Conservation (phyloP, 2,888 invertebrate genomes). For the Physocephala rufipes region DNA sequence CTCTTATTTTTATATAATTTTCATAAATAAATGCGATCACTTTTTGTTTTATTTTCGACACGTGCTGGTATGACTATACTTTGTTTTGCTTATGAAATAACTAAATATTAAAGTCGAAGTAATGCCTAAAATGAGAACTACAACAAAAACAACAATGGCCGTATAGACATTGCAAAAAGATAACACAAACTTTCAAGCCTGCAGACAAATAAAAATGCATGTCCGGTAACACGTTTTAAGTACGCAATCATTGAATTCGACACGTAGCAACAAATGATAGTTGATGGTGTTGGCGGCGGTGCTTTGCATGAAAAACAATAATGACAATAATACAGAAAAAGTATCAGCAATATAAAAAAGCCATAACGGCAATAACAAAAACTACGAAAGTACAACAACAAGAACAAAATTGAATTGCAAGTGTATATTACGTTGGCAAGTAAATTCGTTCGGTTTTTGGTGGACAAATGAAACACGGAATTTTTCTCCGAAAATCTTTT, state of each 20-base stretch:
- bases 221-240: constrained; percentile 21
- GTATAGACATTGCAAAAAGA: not conserved
- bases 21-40: too few species aligned
- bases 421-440: not conserved
- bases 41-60: not conserved
- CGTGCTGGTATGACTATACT: too few species aligned
- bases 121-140: not conserved
- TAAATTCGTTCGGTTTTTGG: too few species aligned
- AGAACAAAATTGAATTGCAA: not conserved
- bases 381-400: not conserved
- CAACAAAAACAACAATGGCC: constrained; percentile 2
- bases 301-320: constrained; percentile 1
- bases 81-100: too few species aligned
- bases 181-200: not conserved
- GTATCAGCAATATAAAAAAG: not conserved
- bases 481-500: too few species aligned
- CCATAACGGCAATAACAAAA: not conserved
- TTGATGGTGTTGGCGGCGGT: too few species aligned
- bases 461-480: too few species aligned
- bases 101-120: not conserved
- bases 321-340: not conserved
- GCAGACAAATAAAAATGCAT: not conserved
- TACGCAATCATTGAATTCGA: constrained; percentile 20
- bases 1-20: too few species aligned
- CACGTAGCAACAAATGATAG: constrained; percentile 31